These are phyloP conservation scores for Stegodyphus mimosarum DNA, from an alignment of 1,140 invertebrate species.

Conservation along the genomic window DNA sequence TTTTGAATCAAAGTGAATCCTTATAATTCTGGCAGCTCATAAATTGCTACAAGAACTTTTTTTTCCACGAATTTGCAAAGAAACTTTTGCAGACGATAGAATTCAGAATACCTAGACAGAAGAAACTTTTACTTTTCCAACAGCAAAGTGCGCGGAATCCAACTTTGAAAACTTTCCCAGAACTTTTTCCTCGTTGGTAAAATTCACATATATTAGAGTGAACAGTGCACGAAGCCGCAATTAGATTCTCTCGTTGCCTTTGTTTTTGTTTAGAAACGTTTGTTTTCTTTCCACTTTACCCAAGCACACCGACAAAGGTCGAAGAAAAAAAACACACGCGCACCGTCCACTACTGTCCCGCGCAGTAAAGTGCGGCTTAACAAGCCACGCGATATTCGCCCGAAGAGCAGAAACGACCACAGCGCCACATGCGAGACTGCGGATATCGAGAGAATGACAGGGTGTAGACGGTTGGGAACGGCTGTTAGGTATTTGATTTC, in stretches of 20 bases:
- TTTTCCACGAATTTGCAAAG: too few relatives aligned
- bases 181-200: background rate
- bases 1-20: too few relatives aligned
- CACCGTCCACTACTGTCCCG: constrained; percentile 46
- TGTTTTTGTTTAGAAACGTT: background rate
- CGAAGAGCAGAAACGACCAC: constrained; percentile 22
- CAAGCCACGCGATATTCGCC: constrained; percentile 14
- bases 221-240: background rate
- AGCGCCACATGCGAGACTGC: constrained; percentile 41
- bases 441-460: background rate
- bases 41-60: too few relatives aligned
- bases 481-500: background rate
- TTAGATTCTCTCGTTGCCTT: background rate
- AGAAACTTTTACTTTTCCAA: background rate
- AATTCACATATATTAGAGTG: background rate
- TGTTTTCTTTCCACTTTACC: background rate
- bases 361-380: constrained; percentile 47
- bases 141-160: background rate
- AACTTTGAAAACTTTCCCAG: background rate
- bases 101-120: background rate
- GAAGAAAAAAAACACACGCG: background rate
- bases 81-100: too few relatives aligned
- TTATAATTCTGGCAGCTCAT: too few relatives aligned
- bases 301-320: background rate
- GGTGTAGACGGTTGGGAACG: background rate